phyloP scores from a whole-genome alignment of 1,140 invertebrate species.

The Zaprionus tsacasi region DNA sequence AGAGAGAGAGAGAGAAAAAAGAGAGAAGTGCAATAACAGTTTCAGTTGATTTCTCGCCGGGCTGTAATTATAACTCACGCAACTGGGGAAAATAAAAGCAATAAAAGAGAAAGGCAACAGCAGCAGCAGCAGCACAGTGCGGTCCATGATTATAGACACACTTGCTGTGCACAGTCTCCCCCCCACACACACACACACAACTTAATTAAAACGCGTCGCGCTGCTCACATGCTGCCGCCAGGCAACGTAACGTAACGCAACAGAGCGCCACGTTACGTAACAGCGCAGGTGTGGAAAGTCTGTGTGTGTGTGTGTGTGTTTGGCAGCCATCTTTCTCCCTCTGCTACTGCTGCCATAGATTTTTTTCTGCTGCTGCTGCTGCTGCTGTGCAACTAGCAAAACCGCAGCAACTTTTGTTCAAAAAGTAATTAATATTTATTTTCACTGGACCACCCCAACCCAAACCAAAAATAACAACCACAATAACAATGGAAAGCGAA shows the following conservation, averaged over 20 bases:
- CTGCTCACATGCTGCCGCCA: slow-evolving; percentile 8
- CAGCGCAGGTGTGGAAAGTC: slow-evolving; percentile 34
- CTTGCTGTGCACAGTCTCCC: slow-evolving; percentile 1
- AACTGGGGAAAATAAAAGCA: slow-evolving; percentile 65
- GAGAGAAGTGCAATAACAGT: slow-evolving; percentile 43
- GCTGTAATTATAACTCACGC: slow-evolving; percentile 67
- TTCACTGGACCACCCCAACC: slow-evolving; percentile 36
- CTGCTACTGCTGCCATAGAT: slow-evolving; percentile 22
- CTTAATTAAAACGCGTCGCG: slow-evolving; percentile 75
- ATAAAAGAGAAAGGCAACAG: slow-evolving; percentile 55
- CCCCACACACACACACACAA: slow-evolving; percentile 40
- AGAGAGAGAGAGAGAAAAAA: not conserved
- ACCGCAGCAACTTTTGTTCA: slow-evolving; percentile 62
- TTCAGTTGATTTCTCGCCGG: slow-evolving; percentile 67
- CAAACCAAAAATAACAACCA: slow-evolving; percentile 12
- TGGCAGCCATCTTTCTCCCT: slow-evolving; percentile 8
- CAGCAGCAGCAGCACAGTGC: slow-evolving; percentile 22
- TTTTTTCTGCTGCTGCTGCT: too few species aligned
- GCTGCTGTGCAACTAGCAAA: slow-evolving; percentile 8
- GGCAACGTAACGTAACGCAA: not conserved
- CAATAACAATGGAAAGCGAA: slow-evolving; percentile 17
- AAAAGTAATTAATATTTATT: slow-evolving; percentile 82
- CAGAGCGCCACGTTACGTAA: slow-evolving; percentile 48
- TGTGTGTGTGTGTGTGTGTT: slow-evolving; percentile 30
- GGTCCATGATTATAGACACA: slow-evolving; percentile 44